Evolutionary conservation across 1,140 invertebrate species (phyloP).

Genomic region (Caenorhabditis elegans): WBcel235 BX284605.5:12907501-12908000

Average conservation of each 20-base stretch:
- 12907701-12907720: too few species aligned
- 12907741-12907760: neutral
- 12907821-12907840: neutral
- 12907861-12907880: neutral
- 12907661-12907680: slow-evolving; percentile 17
- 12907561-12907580: too few species aligned
- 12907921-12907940: neutral
- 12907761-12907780: neutral
- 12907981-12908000: neutral
- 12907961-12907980: neutral
- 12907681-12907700: neutral
- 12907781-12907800: neutral
- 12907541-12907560: too few species aligned
- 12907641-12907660: slow-evolving; percentile 24
- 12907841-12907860: neutral
- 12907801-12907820: slow-evolving; percentile 29
- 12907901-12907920: neutral
- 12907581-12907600: slow-evolving; percentile 29
- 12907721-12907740: neutral
- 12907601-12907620: neutral
- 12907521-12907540: too few species aligned
- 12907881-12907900: neutral
- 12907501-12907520: too few species aligned
- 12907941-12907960: slow-evolving; percentile 1
- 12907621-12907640: neutral